These are phyloP conservation scores for Styela plicata DNA, from an alignment of 23 tunicate species.

Conservation along the genomic window DNA sequence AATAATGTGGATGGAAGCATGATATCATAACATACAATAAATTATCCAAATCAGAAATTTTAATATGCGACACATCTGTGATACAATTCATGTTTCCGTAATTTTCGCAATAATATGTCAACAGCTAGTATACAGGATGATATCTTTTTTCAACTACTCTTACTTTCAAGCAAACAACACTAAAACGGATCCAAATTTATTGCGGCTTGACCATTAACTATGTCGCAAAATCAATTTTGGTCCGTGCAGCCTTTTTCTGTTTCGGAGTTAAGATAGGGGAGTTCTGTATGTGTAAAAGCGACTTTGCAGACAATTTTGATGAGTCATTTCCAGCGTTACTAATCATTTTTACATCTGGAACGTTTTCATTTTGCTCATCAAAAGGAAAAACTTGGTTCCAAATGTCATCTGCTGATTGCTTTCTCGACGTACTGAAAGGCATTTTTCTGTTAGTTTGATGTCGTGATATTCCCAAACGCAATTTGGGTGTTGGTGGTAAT, in stretches of 20 bases:
- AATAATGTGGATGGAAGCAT: too few species aligned
- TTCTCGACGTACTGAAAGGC: not conserved
- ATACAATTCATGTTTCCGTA: too few species aligned
- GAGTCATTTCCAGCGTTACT: not conserved
- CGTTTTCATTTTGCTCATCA: not conserved
- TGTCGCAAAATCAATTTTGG: not conserved
- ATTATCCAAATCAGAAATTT: too few species aligned
- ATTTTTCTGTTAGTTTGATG: conserved; percentile 1
- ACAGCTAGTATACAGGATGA: too few species aligned
- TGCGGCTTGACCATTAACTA: too few species aligned
- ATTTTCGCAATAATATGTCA: too few species aligned
- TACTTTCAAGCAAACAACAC: too few species aligned
- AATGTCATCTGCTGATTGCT: not conserved
- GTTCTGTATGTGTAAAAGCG: not conserved
- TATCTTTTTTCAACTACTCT: too few species aligned
- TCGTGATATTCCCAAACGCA: not conserved
- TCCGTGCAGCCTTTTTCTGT: not conserved
- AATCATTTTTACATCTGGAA: not conserved
- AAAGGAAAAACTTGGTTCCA: conserved; percentile 13
- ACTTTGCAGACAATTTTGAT: not conserved
- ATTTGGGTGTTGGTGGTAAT: conserved; percentile 4
- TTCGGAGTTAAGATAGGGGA: conserved; percentile 13
- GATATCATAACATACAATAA: too few species aligned
- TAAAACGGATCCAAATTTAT: too few species aligned
- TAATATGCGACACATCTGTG: too few species aligned